Conservation (phyloP, 2,797 vertebrate genomes). For the Cyclopterus lumpus region DNA sequence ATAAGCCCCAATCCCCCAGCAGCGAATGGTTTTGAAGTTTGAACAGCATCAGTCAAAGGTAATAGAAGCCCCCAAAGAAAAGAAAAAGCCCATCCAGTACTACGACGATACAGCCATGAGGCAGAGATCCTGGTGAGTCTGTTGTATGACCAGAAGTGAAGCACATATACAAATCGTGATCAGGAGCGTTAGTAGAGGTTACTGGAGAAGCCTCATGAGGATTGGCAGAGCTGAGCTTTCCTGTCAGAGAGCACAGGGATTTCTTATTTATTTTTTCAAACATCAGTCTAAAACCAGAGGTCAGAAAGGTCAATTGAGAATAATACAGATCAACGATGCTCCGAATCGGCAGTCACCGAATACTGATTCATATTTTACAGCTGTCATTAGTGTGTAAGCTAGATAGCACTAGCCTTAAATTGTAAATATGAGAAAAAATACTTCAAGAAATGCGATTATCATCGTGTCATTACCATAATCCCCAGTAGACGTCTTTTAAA, state of each 20-base stretch:
- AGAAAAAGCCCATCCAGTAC: slow-evolving; percentile 29
- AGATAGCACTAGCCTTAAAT: slow-evolving; percentile 42
- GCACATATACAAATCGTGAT: slow-evolving; percentile 51
- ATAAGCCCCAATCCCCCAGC: slow-evolving; percentile 75
- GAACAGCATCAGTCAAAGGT: slow-evolving; percentile 72
- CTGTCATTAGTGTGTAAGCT: slow-evolving; percentile 24
- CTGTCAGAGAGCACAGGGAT: slow-evolving; percentile 54
- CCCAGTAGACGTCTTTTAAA: slow-evolving; percentile 53
- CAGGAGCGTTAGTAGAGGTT: slow-evolving; percentile 41
- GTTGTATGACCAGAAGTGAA: slow-evolving; percentile 51
- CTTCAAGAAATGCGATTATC: slow-evolving; percentile 54
- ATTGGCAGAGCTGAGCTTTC: slow-evolving; percentile 72
- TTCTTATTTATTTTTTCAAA: slow-evolving; percentile 31
- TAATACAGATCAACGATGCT: slow-evolving; percentile 58
- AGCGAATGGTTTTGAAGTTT: slow-evolving; percentile 73
- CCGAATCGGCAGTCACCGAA: slow-evolving; percentile 51
- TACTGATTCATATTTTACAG: slow-evolving; percentile 62
- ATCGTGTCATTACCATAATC: slow-evolving; percentile 58
- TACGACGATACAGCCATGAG: slow-evolving; percentile 42
- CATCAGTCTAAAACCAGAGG: slow-evolving; percentile 61
- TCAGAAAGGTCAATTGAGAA: slow-evolving; percentile 63
- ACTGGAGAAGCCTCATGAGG: slow-evolving; percentile 60
- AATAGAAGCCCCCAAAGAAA: slow-evolving; percentile 35
- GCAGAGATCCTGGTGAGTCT: slow-evolving; percentile 44
- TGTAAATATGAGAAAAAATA: slow-evolving; percentile 46